A percentile compares a stretch with the other conserved stretches of the same genome.
Conservation (phyloP, 2,113 vertebrate species). For the Nipponia nippon region DNA sequence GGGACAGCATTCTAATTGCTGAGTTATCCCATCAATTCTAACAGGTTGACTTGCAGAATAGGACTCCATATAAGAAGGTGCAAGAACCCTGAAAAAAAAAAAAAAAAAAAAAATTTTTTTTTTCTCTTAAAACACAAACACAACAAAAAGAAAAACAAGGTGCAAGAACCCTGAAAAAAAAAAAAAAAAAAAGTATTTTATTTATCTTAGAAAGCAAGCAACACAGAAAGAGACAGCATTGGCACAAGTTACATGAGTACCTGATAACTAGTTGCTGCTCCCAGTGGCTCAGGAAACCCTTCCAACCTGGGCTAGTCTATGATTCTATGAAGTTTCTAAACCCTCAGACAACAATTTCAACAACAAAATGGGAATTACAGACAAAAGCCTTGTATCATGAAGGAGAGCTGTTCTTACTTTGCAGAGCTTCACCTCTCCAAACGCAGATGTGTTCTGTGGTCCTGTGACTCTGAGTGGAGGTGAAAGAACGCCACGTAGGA, state of each 20-base stretch:
- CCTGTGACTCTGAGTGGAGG: neutral
- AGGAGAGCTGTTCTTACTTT: neutral
- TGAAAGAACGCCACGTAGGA: neutral
- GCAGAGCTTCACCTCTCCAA: neutral
- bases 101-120: no score
- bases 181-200: neutral
- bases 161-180: neutral
- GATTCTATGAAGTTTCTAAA: neutral
- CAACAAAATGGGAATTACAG: neutral
- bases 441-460: neutral
- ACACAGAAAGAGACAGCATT: neutral
- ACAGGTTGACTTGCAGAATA: neutral
- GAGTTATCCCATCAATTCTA: neutral
- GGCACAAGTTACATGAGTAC: neutral
- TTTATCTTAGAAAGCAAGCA: neutral
- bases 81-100: neutral
- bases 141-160: no score
- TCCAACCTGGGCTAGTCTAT: neutral
- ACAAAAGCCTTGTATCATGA: neutral
- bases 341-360: neutral
- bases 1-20: neutral
- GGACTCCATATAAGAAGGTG: neutral
- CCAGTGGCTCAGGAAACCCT: neutral
- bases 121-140: no score
- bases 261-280: neutral